Evolutionary conservation across 2,888 invertebrate genomes (phyloP), one percentile per base, ranked within the genome.

Genomic region (Oasisia sp.): DNA sequence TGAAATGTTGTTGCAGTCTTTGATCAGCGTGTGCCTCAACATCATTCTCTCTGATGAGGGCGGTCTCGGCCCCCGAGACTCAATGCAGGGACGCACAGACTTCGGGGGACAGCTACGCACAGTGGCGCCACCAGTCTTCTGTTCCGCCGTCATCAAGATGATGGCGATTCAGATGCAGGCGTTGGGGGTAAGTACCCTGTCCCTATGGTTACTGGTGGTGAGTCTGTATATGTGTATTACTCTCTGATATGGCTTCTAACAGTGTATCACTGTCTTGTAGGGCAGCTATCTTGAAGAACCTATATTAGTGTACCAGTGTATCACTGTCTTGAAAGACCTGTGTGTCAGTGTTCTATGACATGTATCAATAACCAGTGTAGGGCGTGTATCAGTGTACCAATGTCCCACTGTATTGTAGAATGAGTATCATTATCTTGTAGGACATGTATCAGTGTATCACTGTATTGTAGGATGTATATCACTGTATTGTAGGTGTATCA

Each of bases 131-230:
- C 98, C 98, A 91, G 98, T 98, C 95, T 99, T 99, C 97, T 99
- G 99, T 96, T 98, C 99, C 56, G 98, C 98, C 91, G 99, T 99
- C n/a, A 98, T 99, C 90, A 97, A 99, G 93, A 97, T 99, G 91
- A 98, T 99, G 92, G 99, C 99, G 0, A 97, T 99, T 94, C 99
- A 99, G 97, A 98, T 99, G 95, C 98, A 99, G 94, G 99, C 99
- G 92, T 97, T 99, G 32, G 99, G 99, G 95, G 98, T 98, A 97
- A 97, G 97, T 93, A 32, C 56, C 32, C 44, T 1, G 32, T 27
- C 44, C 32, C 32, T 90, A 14, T 3, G 90, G 27, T n/a, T 90
- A 14, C 27, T 0, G 7, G 90, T 12, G 90, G 90, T 90, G 32
- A 90, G 32, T 90, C 2, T 38, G 38, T 38, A 38, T 38, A 38